Evolutionary conservation across 2,888 invertebrate genomes (phyloP), one percentile per base, ranked within the genome.

Genomic region (Diaphora mendica): DNA sequence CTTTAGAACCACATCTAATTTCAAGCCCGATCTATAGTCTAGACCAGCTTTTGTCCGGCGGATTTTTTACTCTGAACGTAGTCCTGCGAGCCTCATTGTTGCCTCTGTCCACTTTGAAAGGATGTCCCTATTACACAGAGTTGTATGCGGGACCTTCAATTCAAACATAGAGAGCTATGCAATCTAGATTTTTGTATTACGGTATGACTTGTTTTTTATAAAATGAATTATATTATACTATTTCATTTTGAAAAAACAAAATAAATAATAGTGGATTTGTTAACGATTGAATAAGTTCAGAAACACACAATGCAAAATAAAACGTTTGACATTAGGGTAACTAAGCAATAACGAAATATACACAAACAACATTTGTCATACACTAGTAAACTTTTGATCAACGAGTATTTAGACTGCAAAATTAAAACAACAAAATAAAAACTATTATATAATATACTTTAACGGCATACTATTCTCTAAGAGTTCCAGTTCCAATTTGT

Each of bases 1-100:
- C 64, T 71, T 72, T 70, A 76, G 76, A 75, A 82, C 80, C 82
- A 82, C 86, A 89, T 90, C 85, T 90, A 91, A 91, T 91, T 89
- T 88, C 86, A 88, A 87, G 85, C 83, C 82, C 84, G 26, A 39
- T 30, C 77, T 84, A 87, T 87, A 87, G 92, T 91, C 92, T 90
- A 90, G 89, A 86, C 88, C 80, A 76, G 79, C 89, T 88, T 89
- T 93, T 93, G 90, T 91, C 83, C 79, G 77, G 79, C 76, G 71
- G 79, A 85, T 85, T 90, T 91, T 91, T 90, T 88, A 87, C 89
- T 89, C 87, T 91, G 88, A 90, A 91, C 91, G 89, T 82, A 84
- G 88, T 92, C 91, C 91, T 89, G 83, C 72, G 85, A 86, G 88
- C 74, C 74, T 86, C 83, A 92, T 94, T 94, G 93, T 94, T 91